Evolutionary conservation across 2,888 invertebrate genomes (phyloP).

Genomic region (Diloba caeruleocephala): DNA sequence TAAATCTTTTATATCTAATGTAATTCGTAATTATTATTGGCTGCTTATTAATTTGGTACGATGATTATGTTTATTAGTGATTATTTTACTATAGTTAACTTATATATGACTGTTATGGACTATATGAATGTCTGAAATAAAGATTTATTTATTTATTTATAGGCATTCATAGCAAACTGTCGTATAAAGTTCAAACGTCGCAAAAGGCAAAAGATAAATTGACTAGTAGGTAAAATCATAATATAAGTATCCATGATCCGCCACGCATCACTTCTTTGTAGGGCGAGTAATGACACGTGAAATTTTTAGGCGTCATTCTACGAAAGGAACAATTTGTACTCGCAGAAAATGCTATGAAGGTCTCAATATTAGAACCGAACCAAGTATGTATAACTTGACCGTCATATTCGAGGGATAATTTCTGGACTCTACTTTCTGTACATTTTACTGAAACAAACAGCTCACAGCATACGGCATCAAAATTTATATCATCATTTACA

Average conservation of each 20-base stretch:
- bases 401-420: conserved; percentile 10
- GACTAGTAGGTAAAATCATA: conserved; percentile 8
- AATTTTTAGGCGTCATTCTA: conserved; percentile 14
- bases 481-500: neutral
- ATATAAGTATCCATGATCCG: conserved; percentile 6
- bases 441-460: conserved; percentile 1
- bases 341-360: conserved; percentile 4
- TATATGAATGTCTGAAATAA: too few species aligned
- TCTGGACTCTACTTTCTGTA: neutral
- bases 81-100: too few species aligned
- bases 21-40: too few species aligned
- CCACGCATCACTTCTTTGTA: conserved; percentile 9
- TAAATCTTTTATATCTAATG: too few species aligned
- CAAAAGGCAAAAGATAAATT: conserved; percentile 13
- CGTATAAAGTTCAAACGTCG: conserved; percentile 5
- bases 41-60: too few species aligned
- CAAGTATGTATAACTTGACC: conserved; percentile 1
- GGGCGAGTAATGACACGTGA: conserved; percentile 26
- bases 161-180: too few species aligned
- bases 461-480: neutral
- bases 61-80: too few species aligned
- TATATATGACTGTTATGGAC: too few species aligned
- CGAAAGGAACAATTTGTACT: conserved; percentile 3
- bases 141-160: too few species aligned
- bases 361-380: conserved; percentile 7